Evolutionary conservation across 92 coral and sea anemone species (phyloP).

Genomic region (Porites rus): DNA sequence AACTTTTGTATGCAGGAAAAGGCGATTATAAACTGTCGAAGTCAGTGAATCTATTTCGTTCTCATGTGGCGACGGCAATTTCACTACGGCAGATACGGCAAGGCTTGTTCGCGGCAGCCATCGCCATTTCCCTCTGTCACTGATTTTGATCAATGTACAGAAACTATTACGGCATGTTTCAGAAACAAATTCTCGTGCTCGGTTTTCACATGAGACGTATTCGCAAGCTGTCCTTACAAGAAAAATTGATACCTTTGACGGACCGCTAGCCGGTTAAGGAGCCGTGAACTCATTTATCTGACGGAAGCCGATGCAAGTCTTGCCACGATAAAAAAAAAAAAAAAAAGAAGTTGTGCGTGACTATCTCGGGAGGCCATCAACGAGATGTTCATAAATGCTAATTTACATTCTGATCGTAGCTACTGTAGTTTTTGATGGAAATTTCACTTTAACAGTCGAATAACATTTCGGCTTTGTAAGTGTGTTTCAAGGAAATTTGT

Average conservation of each 20-base stretch:
- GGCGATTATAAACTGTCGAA: too few relatives aligned
- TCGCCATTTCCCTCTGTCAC: too few relatives aligned
- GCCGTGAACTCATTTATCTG: slow-evolving; percentile 19
- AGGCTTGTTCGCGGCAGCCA: not conserved
- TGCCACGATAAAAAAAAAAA: not conserved
- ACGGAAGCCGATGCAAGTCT: slow-evolving; percentile 35
- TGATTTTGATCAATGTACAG: too few relatives aligned
- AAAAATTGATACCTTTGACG: not conserved
- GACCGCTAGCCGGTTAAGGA: not conserved
- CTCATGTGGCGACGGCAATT: slow-evolving; percentile 8
- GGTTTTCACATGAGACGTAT: too few relatives aligned
- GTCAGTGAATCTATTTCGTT: not conserved
- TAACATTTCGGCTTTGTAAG: not conserved
- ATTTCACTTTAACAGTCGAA: slow-evolving; percentile 16
- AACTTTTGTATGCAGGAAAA: not conserved
- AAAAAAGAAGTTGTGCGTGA: slow-evolving; percentile 27
- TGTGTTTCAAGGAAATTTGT: not conserved
- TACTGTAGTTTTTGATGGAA: not conserved
- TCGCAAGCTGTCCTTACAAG: too few relatives aligned
- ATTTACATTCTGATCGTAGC: slow-evolving; percentile 26
- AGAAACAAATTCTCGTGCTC: too few relatives aligned
- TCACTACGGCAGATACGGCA: slow-evolving; percentile 3
- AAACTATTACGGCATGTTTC: too few relatives aligned
- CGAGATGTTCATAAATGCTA: slow-evolving; percentile 27
- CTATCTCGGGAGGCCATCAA: slow-evolving; percentile 24